Percentiles rank a stretch among this genome's conserved stretches.
Conservation (phyloP, 2,888 invertebrate genomes). For the Eristalis intricaria region DNA sequence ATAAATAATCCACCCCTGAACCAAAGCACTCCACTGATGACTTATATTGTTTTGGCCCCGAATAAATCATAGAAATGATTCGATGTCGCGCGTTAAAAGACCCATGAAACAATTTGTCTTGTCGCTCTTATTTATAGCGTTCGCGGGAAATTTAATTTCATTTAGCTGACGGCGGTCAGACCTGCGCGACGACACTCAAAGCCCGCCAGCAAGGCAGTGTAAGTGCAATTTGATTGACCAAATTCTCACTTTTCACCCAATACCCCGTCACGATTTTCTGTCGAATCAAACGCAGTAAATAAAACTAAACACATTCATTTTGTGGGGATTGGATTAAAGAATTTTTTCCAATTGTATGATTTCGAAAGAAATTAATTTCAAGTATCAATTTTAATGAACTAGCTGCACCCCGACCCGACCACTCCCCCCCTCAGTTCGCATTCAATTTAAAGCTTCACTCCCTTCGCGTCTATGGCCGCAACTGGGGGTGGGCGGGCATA, state of each 20-base stretch:
- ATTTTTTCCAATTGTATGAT: not conserved
- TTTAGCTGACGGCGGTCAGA: not conserved
- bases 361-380: slow-evolving; percentile 61
- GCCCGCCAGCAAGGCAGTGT: not conserved
- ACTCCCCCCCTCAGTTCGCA: not conserved
- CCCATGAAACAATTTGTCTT: slow-evolving; percentile 29
- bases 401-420: not conserved
- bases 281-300: slow-evolving; percentile 55
- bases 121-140: slow-evolving; percentile 18
- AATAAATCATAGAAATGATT: slow-evolving; percentile 22
- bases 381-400: slow-evolving; percentile 69
- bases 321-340: not conserved
- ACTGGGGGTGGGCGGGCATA: not conserved
- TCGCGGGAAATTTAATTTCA: not conserved
- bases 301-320: slow-evolving; percentile 36
- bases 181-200: not conserved
- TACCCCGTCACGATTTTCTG: slow-evolving; percentile 19
- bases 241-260: slow-evolving; percentile 7
- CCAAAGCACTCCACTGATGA: slow-evolving; percentile 3
- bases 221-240: slow-evolving; percentile 2
- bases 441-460: slow-evolving; percentile 35
- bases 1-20: not conserved
- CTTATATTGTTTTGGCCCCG: not conserved
- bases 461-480: not conserved
- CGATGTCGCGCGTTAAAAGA: not conserved